phyloP scores from a whole-genome alignment of 2,888 invertebrate genomes.

The Ectropis crepuscularia region DNA sequence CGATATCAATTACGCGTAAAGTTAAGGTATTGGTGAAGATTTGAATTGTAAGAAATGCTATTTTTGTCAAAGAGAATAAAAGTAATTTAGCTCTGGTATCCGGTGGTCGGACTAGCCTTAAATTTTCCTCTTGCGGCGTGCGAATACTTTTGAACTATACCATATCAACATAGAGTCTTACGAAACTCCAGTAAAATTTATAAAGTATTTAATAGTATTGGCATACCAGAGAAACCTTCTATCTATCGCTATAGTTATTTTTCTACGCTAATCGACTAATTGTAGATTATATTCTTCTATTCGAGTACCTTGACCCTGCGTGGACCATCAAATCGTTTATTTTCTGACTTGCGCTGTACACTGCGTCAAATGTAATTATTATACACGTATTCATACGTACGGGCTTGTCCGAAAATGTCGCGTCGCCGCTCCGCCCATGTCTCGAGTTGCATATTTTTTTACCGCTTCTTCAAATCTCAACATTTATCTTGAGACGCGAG shows the following conservation, averaged over 20 bases:
- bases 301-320: conserved; percentile 35
- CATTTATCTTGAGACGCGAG: conserved; percentile 14
- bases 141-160: conserved; percentile 22
- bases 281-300: conserved; percentile 36
- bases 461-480: conserved; percentile 34
- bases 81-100: conserved; percentile 70
- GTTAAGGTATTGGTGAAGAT: conserved; percentile 65
- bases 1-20: conserved; percentile 75
- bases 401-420: conserved; percentile 44
- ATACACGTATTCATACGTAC: conserved; percentile 47
- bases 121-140: conserved; percentile 33
- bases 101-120: conserved; percentile 72
- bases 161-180: conserved; percentile 11
- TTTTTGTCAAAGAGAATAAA: conserved; percentile 79
- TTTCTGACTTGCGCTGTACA: conserved; percentile 41
- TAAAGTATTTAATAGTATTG: conserved; percentile 33
- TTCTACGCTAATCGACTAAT: conserved; percentile 48
- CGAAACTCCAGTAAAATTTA: background rate
- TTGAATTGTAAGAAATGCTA: conserved; percentile 74
- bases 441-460: conserved; percentile 57
- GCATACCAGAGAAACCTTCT: conserved; percentile 42
- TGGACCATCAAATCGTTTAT: conserved; percentile 49
- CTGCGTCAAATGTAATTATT: conserved; percentile 29
- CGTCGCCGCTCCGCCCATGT: conserved; percentile 14
- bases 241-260: conserved; percentile 51